Conservation (phyloP, 1,140 invertebrate genomes). For the Panagrolaimus sp. region DNA sequence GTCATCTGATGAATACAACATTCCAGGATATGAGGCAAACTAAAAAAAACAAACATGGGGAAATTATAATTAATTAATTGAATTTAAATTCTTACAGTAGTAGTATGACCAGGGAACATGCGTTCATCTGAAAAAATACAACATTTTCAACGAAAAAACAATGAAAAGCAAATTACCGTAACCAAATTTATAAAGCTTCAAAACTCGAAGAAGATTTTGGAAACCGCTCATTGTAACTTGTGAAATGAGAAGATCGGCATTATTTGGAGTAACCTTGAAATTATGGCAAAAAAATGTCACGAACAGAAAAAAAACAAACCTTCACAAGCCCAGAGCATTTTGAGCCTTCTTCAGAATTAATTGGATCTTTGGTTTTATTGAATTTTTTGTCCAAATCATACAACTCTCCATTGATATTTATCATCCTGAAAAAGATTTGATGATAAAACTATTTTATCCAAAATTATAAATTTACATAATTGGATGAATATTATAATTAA, state of each 20-base stretch:
- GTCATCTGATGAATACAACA: conserved; percentile 78
- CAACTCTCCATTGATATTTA: conserved; percentile 66
- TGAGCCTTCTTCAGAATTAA: conserved; percentile 59
- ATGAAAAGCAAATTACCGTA: conserved; percentile 62
- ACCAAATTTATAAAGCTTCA: conserved; percentile 81
- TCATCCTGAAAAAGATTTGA: conserved; percentile 18
- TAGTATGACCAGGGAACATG: conserved; percentile 67
- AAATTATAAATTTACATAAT: conserved; percentile 61
- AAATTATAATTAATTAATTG: too few species aligned
- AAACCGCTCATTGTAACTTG: conserved; percentile 74
- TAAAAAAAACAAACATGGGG: conserved; percentile 61
- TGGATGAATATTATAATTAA: conserved; percentile 58
- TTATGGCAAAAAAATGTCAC: conserved; percentile 58
- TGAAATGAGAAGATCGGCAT: conserved; percentile 65
- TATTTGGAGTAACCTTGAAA: conserved; percentile 55
- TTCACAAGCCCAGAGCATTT: conserved; percentile 68
- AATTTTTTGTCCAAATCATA: conserved; percentile 67
- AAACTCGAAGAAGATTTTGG: conserved; percentile 76
- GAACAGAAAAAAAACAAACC: conserved; percentile 62
- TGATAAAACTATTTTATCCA: neutral
- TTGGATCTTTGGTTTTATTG: conserved; percentile 53
- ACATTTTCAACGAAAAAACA: neutral
- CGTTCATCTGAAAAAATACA: conserved; percentile 25
- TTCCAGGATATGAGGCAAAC: conserved; percentile 81
- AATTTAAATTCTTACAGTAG: too few species aligned